A percentile compares a stretch with the other conserved stretches of the same genome.
Conservation (phyloP, 2,797 vertebrate genomes). For the Sebastes variabilis region DNA sequence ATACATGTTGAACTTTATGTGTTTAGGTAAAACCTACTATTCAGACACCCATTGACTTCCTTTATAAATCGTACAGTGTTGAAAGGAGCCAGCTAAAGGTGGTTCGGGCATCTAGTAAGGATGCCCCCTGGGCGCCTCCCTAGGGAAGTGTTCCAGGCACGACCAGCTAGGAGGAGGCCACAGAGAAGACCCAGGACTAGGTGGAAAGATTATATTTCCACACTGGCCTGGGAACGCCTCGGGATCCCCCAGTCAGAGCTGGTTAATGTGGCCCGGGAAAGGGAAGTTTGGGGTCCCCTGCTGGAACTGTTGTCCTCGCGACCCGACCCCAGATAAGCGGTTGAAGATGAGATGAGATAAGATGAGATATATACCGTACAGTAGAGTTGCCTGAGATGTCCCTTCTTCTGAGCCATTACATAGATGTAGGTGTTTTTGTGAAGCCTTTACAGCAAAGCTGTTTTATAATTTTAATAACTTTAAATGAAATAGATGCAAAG, state of each 20-base stretch:
- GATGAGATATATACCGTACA: background rate
- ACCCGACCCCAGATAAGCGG: too few species aligned
- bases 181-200: fast-evolving
- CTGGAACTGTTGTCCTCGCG: too few species aligned
- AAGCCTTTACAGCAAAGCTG: background rate
- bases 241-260: too few species aligned
- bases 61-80: background rate
- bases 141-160: too few species aligned
- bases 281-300: too few species aligned
- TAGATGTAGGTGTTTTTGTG: background rate
- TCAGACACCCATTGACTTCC: background rate
- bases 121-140: too few species aligned
- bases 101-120: too few species aligned
- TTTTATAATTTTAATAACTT: background rate
- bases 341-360: too few species aligned
- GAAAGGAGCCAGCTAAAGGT: too few species aligned
- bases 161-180: too few species aligned
- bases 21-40: background rate
- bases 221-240: too few species aligned
- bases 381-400: background rate
- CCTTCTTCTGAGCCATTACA: background rate
- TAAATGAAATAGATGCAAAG: background rate
- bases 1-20: background rate
- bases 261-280: fast-evolving
- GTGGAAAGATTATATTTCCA: too few species aligned